Base-by-base conservation (phyloP, 2,113 vertebrate species). In the Chaenocephalus aceratus region DNA sequence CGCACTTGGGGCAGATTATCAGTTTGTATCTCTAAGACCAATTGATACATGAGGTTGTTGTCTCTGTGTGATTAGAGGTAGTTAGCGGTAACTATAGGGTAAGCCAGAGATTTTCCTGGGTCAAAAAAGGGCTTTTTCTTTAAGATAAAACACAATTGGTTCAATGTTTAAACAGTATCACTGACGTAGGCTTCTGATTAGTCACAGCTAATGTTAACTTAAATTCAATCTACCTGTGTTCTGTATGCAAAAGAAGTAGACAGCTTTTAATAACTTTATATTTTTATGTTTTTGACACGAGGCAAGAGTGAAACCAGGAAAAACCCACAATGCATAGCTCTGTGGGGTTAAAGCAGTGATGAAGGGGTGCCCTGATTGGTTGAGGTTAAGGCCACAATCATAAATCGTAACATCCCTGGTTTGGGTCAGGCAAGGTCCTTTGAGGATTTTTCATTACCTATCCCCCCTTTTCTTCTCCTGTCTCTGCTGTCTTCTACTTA, bases 21-120 rank as follows among this genome's bases (percentile, higher is more conserved):
- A 60, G 18, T 58, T 61, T 34, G 59, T 69, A 78, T 64, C n/a
- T 23, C 11, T 10, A 9, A 57, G 54, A 56, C 30, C 10, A 62
- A 80, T 14, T 23, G 6, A 60, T 65, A 64, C 16, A 53, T 21
- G 49, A 65, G 41, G 30, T 14, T 56, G 14, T 23, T 52, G 4
- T 64, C 30, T 18, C 51, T 58, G 13, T 15, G 36, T 46, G 21
- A 54, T 64, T 56, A 75, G 6, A 68, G 49, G 23, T 30, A 21
- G n/a, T 26, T 44, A 30, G 45, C 26, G 53, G 48, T 75, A 61
- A 56, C 70, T 79, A n/a, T 5, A 48, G 11, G 21, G 16, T 63
- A 30, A 58, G 30, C 2, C 14, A 30, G 7, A 61, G n/a, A 5
- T 36, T 61, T 34, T 57, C 21, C 6, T 16, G 5, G 1, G 8